These are phyloP conservation scores for Papilio helenus DNA, from an alignment of 1,140 invertebrate species.

Conservation along the genomic window DNA sequence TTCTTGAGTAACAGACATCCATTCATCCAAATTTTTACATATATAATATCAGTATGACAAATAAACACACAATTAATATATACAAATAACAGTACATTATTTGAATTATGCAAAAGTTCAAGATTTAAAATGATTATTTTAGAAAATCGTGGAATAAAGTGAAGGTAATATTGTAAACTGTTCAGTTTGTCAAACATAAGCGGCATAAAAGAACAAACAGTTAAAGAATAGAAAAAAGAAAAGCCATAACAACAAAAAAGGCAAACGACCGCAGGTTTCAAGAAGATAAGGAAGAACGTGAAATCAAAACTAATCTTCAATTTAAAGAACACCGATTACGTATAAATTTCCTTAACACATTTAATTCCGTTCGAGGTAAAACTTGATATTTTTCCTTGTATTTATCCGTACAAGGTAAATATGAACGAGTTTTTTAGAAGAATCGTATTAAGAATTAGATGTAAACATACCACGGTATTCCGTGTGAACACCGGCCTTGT, in stretches of 20 bases:
- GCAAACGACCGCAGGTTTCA: too few species aligned
- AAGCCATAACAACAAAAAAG: background rate
- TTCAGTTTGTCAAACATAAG: background rate
- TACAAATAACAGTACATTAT: too few species aligned
- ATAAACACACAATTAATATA: too few species aligned
- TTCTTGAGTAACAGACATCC: too few species aligned
- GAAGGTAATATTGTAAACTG: too few species aligned
- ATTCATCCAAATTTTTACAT: too few species aligned
- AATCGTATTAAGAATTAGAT: background rate
- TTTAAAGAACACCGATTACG: slow-evolving; percentile 60
- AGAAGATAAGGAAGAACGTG: slow-evolving; percentile 29
- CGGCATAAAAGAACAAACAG: background rate
- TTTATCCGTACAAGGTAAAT: slow-evolving; percentile 63
- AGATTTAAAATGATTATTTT: too few species aligned
- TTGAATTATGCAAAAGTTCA: too few species aligned
- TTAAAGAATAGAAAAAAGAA: background rate
- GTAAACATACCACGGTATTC: too few species aligned
- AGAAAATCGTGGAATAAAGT: too few species aligned
- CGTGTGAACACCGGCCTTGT: too few species aligned
- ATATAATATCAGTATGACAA: too few species aligned
- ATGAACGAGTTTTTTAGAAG: slow-evolving; percentile 60
- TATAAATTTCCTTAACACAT: slow-evolving; percentile 59
- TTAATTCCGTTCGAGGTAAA: slow-evolving; percentile 53
- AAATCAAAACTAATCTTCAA: slow-evolving; percentile 45
- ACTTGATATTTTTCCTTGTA: slow-evolving; percentile 63